phyloP scores from a whole-genome alignment of 2,888 invertebrate genomes.

The Bombylius discolor region DNA sequence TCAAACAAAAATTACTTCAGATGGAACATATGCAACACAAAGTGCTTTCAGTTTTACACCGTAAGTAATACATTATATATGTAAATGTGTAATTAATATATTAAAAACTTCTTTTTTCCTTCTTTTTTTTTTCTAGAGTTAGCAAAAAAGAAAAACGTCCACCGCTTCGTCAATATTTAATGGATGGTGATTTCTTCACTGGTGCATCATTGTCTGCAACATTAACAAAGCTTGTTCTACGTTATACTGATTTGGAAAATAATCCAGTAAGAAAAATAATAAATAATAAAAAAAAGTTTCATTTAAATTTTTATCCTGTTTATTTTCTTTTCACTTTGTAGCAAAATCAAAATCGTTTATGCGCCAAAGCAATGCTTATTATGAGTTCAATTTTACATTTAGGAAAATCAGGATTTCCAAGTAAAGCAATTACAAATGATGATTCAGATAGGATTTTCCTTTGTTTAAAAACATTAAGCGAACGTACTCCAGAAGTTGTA shows the following conservation, averaged over 20 bases:
- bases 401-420: conserved; percentile 60
- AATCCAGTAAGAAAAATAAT: conserved; percentile 22
- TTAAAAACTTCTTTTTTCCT: background rate
- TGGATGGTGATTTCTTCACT: conserved; percentile 93
- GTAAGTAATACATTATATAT: conserved; percentile 37
- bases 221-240: conserved; percentile 77
- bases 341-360: conserved; percentile 44
- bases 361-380: conserved; percentile 76
- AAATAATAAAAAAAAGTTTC: conserved; percentile 14
- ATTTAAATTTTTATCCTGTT: background rate
- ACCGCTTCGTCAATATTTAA: conserved; percentile 71
- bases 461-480: conserved; percentile 61
- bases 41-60: conserved; percentile 82
- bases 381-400: conserved; percentile 76
- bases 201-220: conserved; percentile 86
- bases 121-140: conserved; percentile 27
- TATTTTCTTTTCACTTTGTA: conserved; percentile 6
- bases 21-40: conserved; percentile 98
- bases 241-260: conserved; percentile 42
- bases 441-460: conserved; percentile 80
- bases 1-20: conserved; percentile 53
- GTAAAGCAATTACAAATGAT: conserved; percentile 85
- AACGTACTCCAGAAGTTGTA: conserved; percentile 52
- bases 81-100: background rate
- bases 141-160: conserved; percentile 59